These are phyloP conservation scores for Steatocranus sp. DNA, from an alignment of 2,797 vertebrate species.

Conservation along the genomic window DNA sequence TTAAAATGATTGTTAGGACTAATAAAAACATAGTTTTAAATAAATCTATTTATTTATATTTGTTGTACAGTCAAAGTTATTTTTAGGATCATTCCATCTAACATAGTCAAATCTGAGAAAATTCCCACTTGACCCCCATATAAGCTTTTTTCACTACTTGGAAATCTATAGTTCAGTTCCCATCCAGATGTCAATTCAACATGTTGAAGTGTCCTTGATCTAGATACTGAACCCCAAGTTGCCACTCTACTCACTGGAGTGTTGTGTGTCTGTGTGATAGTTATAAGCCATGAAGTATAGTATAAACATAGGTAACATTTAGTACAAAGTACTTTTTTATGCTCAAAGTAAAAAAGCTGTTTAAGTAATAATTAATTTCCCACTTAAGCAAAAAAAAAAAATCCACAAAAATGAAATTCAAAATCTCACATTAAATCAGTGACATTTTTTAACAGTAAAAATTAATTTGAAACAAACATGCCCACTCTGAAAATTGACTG, in stretches of 20 bases:
- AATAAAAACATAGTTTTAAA: not conserved
- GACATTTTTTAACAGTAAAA: not conserved
- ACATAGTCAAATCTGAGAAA: not conserved
- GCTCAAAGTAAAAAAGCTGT: not conserved
- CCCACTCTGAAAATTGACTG: not conserved
- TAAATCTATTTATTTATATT: not conserved
- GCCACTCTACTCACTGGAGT: not conserved
- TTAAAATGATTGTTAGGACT: not conserved
- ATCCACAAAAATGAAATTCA: not conserved
- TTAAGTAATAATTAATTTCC: not conserved
- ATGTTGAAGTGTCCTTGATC: not conserved
- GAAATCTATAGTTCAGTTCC: not conserved
- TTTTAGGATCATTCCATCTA: not conserved
- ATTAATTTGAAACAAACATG: not conserved
- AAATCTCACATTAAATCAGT: not conserved
- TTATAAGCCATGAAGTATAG: not conserved
- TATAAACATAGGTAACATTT: not conserved
- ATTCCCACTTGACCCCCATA: not conserved
- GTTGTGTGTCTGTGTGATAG: not conserved
- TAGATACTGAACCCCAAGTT: not conserved
- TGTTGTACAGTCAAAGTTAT: not conserved
- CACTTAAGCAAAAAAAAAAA: not conserved
- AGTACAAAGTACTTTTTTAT: not conserved
- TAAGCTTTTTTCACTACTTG: not conserved
- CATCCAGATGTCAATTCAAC: not conserved